phyloP scores from a whole-genome alignment of 2,113 vertebrate species.

The Syngnathus typhle region DNA sequence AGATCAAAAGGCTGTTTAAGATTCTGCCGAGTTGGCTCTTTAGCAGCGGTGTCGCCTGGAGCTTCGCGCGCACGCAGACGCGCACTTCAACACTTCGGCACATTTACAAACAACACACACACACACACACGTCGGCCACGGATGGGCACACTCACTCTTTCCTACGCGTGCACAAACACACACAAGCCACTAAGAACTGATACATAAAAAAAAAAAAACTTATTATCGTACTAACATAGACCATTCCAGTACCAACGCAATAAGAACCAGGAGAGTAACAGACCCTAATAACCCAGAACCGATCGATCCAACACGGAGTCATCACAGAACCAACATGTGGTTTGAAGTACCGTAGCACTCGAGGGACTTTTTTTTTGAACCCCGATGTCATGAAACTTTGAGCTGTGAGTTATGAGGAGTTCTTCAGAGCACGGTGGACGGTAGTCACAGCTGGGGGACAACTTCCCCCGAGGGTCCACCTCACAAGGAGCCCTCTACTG shows the following conservation, averaged over 20 bases:
- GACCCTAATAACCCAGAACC: too few relatives aligned
- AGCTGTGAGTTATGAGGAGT: conserved; percentile 31
- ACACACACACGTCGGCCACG: conserved; percentile 1
- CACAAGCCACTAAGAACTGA: background rate
- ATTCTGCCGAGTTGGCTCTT: conserved; percentile 52
- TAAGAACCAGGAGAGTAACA: too few relatives aligned
- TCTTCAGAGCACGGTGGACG: conserved; percentile 37
- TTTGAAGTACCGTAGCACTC: background rate
- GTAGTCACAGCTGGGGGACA: conserved; percentile 48
- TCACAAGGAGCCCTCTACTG: conserved; percentile 42
- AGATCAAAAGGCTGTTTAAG: conserved; percentile 49
- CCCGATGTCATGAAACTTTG: conserved; percentile 27
- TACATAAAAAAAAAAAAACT: background rate
- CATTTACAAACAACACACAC: conserved; percentile 9
- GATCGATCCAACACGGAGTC: too few relatives aligned
- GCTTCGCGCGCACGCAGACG: conserved; percentile 27
- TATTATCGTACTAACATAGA: background rate
- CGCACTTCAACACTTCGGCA: background rate
- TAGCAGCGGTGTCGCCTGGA: conserved; percentile 36
- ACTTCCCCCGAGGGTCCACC: conserved; percentile 31
- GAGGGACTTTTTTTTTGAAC: background rate
- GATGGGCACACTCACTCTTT: background rate
- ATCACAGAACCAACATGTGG: background rate
- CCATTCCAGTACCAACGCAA: background rate
- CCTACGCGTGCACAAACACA: background rate